Percentiles rank a stretch among this genome's conserved stretches.
These are phyloP conservation scores for Macropus fuliginosus DNA, from an alignment of 2,797 vertebrate species.

Conservation along the genomic window DNA sequence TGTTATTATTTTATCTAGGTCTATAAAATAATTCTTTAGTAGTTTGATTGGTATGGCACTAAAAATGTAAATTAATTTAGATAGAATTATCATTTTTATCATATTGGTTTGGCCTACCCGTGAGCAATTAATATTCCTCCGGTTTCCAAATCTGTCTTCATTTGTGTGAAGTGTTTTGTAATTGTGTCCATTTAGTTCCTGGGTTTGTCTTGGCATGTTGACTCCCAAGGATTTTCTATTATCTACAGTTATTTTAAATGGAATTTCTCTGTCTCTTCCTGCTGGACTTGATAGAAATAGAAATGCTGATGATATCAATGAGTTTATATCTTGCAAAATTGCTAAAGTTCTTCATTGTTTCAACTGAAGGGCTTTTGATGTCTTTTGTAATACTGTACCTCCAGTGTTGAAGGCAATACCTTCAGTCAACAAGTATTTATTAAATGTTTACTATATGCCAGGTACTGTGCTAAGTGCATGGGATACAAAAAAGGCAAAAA, in stretches of 20 bases:
- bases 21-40: not conserved
- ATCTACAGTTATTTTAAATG: not conserved
- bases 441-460: not conserved
- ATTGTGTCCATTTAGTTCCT: not conserved
- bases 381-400: not conserved
- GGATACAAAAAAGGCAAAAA: not conserved
- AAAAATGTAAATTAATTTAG: not conserved
- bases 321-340: not conserved
- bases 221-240: not conserved
- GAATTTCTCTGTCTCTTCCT: not conserved
- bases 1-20: not conserved
- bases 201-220: not conserved
- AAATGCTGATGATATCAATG: not conserved
- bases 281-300: not conserved
- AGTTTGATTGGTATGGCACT: not conserved
- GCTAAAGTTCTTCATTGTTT: not conserved
- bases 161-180: not conserved
- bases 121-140: not conserved
- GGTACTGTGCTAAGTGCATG: not conserved
- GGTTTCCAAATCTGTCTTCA: not conserved
- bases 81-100: not conserved
- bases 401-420: not conserved
- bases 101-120: not conserved
- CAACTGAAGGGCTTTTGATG: not conserved
- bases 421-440: not conserved